These are phyloP conservation scores for Andricus quercusramuli DNA, from an alignment of 2,888 invertebrate species.

Conservation along the genomic window DNA sequence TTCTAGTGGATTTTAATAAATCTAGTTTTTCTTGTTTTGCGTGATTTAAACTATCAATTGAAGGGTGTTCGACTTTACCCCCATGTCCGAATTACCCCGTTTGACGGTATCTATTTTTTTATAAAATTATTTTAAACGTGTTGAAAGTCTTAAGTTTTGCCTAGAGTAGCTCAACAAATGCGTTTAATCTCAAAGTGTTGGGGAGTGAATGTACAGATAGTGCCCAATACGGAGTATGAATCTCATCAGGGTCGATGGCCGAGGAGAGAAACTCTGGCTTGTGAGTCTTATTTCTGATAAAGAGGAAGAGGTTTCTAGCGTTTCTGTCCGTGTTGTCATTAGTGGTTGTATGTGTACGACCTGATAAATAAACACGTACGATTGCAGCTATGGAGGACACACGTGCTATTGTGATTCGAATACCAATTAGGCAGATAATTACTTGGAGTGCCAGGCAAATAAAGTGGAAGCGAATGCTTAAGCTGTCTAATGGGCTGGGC, in stretches of 20 bases:
- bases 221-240: conserved; percentile 17
- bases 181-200: too few species aligned
- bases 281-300: conserved; percentile 33
- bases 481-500: conserved; percentile 26
- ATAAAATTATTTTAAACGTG: too few species aligned
- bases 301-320: conserved; percentile 18
- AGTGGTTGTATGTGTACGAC: conserved; percentile 31
- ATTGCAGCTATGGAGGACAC: conserved; percentile 33
- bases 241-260: conserved; percentile 3
- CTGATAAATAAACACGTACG: conserved; percentile 42
- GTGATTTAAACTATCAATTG: too few species aligned
- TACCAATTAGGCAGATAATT: conserved; percentile 53
- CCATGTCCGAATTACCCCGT: too few species aligned
- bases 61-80: too few species aligned
- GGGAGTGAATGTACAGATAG: too few species aligned
- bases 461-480: conserved; percentile 42
- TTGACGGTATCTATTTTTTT: too few species aligned
- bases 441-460: conserved; percentile 47
- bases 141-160: too few species aligned
- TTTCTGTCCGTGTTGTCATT: conserved; percentile 35
- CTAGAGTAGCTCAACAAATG: too few species aligned
- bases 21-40: too few species aligned
- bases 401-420: conserved; percentile 44
- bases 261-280: background rate
- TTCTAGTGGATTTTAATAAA: too few species aligned